phyloP scores from a whole-genome alignment of 2,888 invertebrate species.

The Tachina fera region DNA sequence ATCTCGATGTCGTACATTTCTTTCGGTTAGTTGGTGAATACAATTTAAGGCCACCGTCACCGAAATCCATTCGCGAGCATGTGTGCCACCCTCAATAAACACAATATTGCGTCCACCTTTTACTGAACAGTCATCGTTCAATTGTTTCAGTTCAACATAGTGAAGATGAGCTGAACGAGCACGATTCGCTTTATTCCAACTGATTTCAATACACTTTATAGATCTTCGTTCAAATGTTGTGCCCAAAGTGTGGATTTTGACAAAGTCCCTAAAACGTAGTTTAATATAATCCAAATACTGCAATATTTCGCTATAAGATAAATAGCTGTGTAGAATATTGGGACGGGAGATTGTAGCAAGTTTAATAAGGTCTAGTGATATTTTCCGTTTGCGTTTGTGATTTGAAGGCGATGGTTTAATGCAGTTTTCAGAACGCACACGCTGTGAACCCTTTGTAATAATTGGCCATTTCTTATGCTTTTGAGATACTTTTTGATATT shows the following conservation, averaged over 20 bases:
- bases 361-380: constrained; percentile 31
- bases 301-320: constrained; percentile 79
- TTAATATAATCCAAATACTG: constrained; percentile 80
- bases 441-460: background rate
- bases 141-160: constrained; percentile 9
- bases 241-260: constrained; percentile 79
- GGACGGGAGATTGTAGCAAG: constrained; percentile 76
- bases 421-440: background rate
- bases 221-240: constrained; percentile 79
- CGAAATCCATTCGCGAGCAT: constrained; percentile 88
- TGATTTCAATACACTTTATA: constrained; percentile 79
- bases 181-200: constrained; percentile 75
- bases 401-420: constrained; percentile 8
- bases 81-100: constrained; percentile 83
- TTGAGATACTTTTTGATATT: background rate
- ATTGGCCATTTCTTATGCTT: background rate
- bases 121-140: constrained; percentile 29
- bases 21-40: constrained; percentile 85
- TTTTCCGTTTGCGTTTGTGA: constrained; percentile 18
- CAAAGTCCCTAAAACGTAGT: constrained; percentile 76
- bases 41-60: constrained; percentile 85
- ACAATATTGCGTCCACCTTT: constrained; percentile 76
- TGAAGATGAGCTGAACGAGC: constrained; percentile 63
- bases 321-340: constrained; percentile 78
- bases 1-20: constrained; percentile 80